These are phyloP conservation scores for Aleiodes alternator DNA, from an alignment of 2,888 invertebrate genomes.

Conservation along the genomic window DNA sequence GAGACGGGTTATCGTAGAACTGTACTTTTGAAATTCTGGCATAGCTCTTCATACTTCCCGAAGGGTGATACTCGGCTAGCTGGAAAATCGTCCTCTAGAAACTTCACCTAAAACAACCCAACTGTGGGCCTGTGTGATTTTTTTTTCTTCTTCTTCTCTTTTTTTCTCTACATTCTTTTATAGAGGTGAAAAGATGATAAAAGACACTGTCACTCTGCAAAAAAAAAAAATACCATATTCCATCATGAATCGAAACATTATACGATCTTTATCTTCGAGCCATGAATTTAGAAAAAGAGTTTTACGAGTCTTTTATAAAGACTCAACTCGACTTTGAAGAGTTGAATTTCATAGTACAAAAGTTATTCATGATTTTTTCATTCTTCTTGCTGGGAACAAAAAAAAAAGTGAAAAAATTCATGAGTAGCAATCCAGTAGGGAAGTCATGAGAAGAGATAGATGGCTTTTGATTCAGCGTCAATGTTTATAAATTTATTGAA, in stretches of 20 bases:
- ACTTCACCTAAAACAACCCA: slow-evolving; percentile 10
- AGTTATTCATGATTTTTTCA: too few species aligned
- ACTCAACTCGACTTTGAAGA: too few species aligned
- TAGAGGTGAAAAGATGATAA: slow-evolving; percentile 8
- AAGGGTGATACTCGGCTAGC: slow-evolving; percentile 21
- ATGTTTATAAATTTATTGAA: too few species aligned
- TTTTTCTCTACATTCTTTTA: not conserved
- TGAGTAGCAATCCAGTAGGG: too few species aligned
- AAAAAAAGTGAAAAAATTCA: too few species aligned
- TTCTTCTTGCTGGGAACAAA: too few species aligned
- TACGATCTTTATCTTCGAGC: slow-evolving; percentile 17
- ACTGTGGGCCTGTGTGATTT: too few species aligned
- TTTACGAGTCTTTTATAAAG: slow-evolving; percentile 36
- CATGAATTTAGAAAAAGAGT: not conserved
- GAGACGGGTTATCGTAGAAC: slow-evolving; percentile 8
- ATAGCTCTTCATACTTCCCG: not conserved
- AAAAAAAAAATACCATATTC: slow-evolving; percentile 39
- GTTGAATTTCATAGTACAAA: too few species aligned
- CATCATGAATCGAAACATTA: slow-evolving; percentile 43
- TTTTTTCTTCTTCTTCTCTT: too few species aligned
- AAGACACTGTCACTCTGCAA: slow-evolving; percentile 23
- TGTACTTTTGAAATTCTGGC: not conserved
- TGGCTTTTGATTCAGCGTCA: too few species aligned
- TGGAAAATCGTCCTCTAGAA: slow-evolving; percentile 41
- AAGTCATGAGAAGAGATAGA: too few species aligned